Conservation (phyloP, 2,113 vertebrate species). For the Gobio gobio region DNA sequence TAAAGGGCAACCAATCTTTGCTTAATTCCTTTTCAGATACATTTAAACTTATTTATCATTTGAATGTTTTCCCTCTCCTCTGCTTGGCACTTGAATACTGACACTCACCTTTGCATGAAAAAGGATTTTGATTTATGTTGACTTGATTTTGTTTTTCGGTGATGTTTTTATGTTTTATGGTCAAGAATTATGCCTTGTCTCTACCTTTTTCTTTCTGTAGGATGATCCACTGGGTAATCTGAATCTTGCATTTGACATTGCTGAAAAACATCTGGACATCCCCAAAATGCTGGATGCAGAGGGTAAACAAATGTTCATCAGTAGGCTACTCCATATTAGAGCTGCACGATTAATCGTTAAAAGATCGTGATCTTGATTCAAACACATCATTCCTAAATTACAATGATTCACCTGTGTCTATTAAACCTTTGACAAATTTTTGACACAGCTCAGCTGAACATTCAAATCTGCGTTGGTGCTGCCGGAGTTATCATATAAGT, state of each 20-base stretch:
- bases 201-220: constrained; percentile 73
- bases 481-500: too few species aligned
- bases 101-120: constrained; percentile 10
- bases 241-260: constrained; percentile 97
- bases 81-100: background rate
- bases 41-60: background rate
- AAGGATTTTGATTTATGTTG: background rate
- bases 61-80: background rate
- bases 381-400: too few species aligned
- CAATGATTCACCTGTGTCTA: too few species aligned
- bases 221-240: constrained; percentile 97
- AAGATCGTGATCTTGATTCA: too few species aligned
- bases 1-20: background rate
- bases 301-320: constrained; percentile 75
- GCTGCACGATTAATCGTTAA: too few species aligned
- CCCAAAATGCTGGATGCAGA: constrained; percentile 99
- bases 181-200: background rate
- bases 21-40: background rate
- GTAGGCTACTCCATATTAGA: too few species aligned
- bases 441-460: too few species aligned
- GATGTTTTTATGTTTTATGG: background rate
- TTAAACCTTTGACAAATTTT: too few species aligned
- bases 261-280: constrained; percentile 98
- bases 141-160: background rate
- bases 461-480: too few species aligned